These are phyloP conservation scores for Austrolebias charrua DNA, from an alignment of 2,797 vertebrate species.

Conservation along the genomic window DNA sequence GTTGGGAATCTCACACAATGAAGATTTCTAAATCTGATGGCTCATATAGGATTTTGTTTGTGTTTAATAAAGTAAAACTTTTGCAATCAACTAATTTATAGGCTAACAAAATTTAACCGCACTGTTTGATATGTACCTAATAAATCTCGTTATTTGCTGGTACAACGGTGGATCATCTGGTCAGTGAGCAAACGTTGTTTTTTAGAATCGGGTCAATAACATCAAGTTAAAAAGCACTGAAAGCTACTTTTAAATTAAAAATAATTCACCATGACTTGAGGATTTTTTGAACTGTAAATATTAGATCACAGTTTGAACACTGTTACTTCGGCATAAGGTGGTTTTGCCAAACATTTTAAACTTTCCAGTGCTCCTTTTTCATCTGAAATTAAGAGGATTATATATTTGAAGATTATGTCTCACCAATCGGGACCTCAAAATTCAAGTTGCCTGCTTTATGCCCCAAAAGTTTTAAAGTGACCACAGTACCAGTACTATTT, in stretches of 20 bases:
- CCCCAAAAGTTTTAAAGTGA: too few species aligned
- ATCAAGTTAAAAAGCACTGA: too few species aligned
- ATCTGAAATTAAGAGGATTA: too few species aligned
- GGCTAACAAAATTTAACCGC: neutral
- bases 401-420: too few species aligned
- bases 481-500: too few species aligned
- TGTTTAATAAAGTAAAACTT: neutral
- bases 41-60: neutral
- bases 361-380: neutral
- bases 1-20: neutral
- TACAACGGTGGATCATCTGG: neutral
- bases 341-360: neutral
- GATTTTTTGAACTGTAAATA: too few species aligned
- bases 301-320: neutral
- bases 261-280: too few species aligned
- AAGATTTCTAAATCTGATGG: neutral
- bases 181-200: neutral
- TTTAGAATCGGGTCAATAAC: neutral
- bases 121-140: neutral
- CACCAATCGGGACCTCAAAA: too few species aligned
- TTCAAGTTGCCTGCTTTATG: too few species aligned
- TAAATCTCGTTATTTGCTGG: neutral
- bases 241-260: too few species aligned
- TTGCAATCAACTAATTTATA: neutral
- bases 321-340: constrained; percentile 8